Base-by-base conservation (phyloP, 2,797 vertebrate species). In the Lates japonicus region DNA sequence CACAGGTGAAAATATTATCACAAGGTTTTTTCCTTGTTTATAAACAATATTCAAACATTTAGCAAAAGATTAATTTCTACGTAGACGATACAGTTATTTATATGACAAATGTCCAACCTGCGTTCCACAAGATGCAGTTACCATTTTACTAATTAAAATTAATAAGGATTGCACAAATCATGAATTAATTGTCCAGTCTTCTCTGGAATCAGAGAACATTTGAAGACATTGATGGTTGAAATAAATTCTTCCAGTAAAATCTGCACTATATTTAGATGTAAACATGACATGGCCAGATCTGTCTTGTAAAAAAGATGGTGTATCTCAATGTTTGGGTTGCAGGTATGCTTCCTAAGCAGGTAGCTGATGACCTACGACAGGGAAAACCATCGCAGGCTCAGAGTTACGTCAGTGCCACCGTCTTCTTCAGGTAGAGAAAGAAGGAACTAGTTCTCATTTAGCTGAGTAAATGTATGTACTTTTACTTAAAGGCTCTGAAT, bases 321-420 rank as follows among this genome's bases (percentile, higher is more conserved):
- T 46, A 19, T 19, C 11, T 49, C 3, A 29, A 7, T 31, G 10
- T 59, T 48, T 68, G 44, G 74, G 33, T 46, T 83, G 65, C 78
- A 97, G 96, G 95, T 87, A 97, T 96, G 96, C 93, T 97, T 57
- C 97, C 96, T 0, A 96, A 94, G 79, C 94, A 97, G 90, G 95
- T 97, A 55, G 96, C 96, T 35, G 96, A 97, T 74, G 96, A 97
- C 71, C 94, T 97, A 52, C 95, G 96, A 44, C 95, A 97, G 88
- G 96, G 96, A 1, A 96, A 96, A 82, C 92, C 85, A 0, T 78
- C 89, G 19, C 90, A 96, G 92, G 95, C 96, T 84, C 96, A 96
- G 89, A 97, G 95, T 85, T 97, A 97, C n/a, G 86, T 94, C 85
- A 97, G 95, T 66, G 93, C 94, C 17, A 97, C 96, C 0, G 88